Evolutionary conservation across 1,140 invertebrate genomes (phyloP), one percentile per base, ranked within the genome.

Genomic region (Trachymyrmex cornetzi): DNA sequence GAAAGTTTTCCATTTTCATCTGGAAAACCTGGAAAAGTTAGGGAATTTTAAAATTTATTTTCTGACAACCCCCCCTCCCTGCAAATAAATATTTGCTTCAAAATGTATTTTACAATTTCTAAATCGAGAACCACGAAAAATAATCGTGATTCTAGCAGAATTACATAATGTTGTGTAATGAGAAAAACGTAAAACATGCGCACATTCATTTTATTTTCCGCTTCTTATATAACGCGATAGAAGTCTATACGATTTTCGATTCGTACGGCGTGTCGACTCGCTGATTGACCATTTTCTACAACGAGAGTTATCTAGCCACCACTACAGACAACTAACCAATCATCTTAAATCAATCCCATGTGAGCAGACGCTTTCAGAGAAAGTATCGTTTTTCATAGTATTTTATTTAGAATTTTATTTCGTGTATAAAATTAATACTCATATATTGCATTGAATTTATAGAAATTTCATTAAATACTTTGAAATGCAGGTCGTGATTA

Each of bases 261-360:
- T 80, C 30, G 64, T 80, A 44, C 16, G 27, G 48, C 7, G 34
- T 34, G 24, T 79, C 27, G 55, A 34, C 24, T 79, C 38, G 50
- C 16, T 71, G 79, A 75, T 89, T 86, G 84, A 86, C 71, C 82
- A 77, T 86, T 89, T 89, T 75, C 74, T 75, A 50, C 64, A 77
- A 79, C 44, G 44, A 86, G 44, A 86, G 77, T 24, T 63, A 44
- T 44, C 74, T n/a, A 75, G 53, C 7, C 12, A 34, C n/a, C 16
- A 19, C 34, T 77, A 63, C 75, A 48, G 57, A 9, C 75, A 19
- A 19, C n/a, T 38, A 19, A n/a, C n/a, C n/a, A 77, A 64, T 79
- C 24, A 48, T 64, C 59, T 48, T 48, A 79, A 79, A 48, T 77
- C 34, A 38, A 61, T 79, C 9, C 2, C 24, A 66, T 16, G 11